Evolutionary conservation across 2,888 invertebrate genomes (phyloP), one percentile per base, ranked within the genome.

Genomic region (Pollenia labialis): DNA sequence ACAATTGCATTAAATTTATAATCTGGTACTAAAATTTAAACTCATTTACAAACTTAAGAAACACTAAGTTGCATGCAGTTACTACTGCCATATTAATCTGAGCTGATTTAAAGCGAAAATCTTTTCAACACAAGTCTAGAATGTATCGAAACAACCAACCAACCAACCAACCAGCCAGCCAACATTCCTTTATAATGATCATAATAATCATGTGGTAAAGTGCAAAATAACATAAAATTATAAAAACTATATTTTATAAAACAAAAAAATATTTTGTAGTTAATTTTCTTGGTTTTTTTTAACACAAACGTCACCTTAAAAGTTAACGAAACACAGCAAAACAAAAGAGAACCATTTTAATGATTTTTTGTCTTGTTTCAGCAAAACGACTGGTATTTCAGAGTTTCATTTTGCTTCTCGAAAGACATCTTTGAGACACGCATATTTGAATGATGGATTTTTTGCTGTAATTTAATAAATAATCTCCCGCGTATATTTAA

Each of bases 171-270:
- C 1, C 14, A 77, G 16, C 54, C 32, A 48, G 50, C 1, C 85
- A 74, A 60, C 81, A 85, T 85, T 85, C 85, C 85, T 77, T 68
- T 54, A 79, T 85, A 85, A 85, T 81, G 72, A 74, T 66, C 77
- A 69, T 62, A 77, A 74, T 79, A 81, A 81, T 74, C 48, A 68
- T 81, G 76, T 81, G 81, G 72, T 81, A 85, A 81, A 71, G 54
- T 62, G 60, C 71, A 74, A 85, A 68, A 64, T n/a, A 14, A 68
- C 32, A 68, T 18, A 62, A 44, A 44, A 14, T n/a, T 40, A n/a
- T 75, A 75, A 48, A 74, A 50, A 50, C 42, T 69, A 69, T 46
- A 23, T 23, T 6, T 32, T 32, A 32, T 32, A 32, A 23, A 60
- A 60, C 11, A 40, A 44, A 72, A 0, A 48, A 66, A 56, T 48